These are phyloP conservation scores for Zygaena filipendulae DNA, from an alignment of 2,888 invertebrate genomes.

Conservation along the genomic window DNA sequence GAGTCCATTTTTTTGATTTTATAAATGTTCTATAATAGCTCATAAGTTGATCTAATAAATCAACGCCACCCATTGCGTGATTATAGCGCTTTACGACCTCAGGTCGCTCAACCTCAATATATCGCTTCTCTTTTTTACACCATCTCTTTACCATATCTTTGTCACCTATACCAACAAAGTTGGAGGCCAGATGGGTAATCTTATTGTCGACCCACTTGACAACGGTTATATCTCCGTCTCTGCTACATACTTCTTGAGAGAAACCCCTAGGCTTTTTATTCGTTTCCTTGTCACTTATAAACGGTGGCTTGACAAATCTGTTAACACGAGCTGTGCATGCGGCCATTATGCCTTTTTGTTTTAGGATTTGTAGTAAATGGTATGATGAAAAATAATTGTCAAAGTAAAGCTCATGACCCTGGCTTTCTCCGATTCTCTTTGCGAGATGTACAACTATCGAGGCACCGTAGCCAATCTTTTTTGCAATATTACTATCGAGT, in stretches of 20 bases:
- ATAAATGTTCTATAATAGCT: slow-evolving; percentile 26
- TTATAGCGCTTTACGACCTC: slow-evolving; percentile 24
- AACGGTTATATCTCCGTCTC: slow-evolving; percentile 18
- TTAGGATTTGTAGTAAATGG: slow-evolving; percentile 18
- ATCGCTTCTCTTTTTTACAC: slow-evolving; percentile 16
- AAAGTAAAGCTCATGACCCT: slow-evolving; percentile 18
- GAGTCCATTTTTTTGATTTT: slow-evolving; percentile 26
- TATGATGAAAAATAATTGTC: slow-evolving; percentile 23
- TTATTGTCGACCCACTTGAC: slow-evolving; percentile 23
- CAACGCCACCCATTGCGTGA: slow-evolving; percentile 26
- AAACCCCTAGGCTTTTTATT: slow-evolving; percentile 18
- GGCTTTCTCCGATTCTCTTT: slow-evolving; percentile 19
- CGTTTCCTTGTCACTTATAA: slow-evolving; percentile 17
- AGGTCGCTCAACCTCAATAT: slow-evolving; percentile 20
- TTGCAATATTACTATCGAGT: slow-evolving; percentile 15
- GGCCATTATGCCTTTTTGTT: slow-evolving; percentile 19
- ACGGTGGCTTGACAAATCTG: slow-evolving; percentile 17
- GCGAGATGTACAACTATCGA: slow-evolving; percentile 18
- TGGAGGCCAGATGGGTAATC: slow-evolving; percentile 18
- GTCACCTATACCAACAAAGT: slow-evolving; percentile 20
- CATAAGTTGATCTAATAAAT: slow-evolving; percentile 23
- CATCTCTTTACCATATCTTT: slow-evolving; percentile 18
- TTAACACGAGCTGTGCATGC: slow-evolving; percentile 19
- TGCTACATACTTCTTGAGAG: slow-evolving; percentile 17
- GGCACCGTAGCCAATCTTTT: slow-evolving; percentile 20